phyloP scores from a whole-genome alignment of 2,888 invertebrate species.

The Uloborus plumipes region DNA sequence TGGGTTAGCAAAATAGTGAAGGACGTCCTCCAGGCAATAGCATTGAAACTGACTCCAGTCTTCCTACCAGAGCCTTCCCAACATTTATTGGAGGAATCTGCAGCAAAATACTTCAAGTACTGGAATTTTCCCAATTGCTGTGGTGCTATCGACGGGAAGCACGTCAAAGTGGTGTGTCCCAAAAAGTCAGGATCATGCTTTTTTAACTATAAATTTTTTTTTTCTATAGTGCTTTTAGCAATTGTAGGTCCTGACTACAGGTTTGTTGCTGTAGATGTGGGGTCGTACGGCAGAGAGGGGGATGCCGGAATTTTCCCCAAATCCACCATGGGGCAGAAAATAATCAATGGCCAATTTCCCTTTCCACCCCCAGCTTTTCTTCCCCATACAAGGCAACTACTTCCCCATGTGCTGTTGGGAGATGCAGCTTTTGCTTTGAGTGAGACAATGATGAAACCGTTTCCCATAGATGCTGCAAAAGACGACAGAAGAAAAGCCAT shows the following conservation, averaged over 20 bases:
- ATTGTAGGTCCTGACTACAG: background rate
- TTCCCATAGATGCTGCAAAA: background rate
- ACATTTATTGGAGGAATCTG: background rate
- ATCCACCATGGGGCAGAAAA: slow-evolving; percentile 7
- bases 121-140: slow-evolving; percentile 2
- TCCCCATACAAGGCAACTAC: background rate
- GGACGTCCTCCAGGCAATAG: background rate
- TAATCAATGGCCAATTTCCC: background rate
- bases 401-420: slow-evolving; percentile 26
- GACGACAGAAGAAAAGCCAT: slow-evolving; percentile 12
- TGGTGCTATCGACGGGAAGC: background rate
- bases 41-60: background rate
- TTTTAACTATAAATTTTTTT: background rate
- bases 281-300: slow-evolving; percentile 66
- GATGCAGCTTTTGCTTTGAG: slow-evolving; percentile 35
- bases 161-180: background rate
- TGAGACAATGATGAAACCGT: slow-evolving; percentile 14
- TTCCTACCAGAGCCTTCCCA: background rate
- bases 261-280: slow-evolving; percentile 66
- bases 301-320: no score
- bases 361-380: background rate
- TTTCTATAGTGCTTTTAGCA: background rate
- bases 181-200: background rate
- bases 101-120: background rate
- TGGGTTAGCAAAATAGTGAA: background rate